Evolutionary conservation across 1,140 invertebrate genomes (phyloP), one percentile per base, ranked within the genome.

Genomic region (Heterodera schachtii): DNA sequence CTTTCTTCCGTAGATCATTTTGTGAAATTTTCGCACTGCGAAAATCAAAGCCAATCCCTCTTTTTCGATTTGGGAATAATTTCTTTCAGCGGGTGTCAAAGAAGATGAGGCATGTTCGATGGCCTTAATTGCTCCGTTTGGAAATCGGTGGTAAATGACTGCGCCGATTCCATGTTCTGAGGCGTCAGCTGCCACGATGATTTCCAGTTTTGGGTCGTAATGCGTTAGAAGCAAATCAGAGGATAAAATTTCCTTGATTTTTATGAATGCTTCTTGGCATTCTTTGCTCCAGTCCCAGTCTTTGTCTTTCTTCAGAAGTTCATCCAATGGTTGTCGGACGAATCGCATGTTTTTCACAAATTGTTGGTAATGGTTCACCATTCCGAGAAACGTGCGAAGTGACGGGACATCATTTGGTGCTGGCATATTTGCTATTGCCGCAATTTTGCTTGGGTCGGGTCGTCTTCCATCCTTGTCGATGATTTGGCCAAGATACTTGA

Each of bases 141-240:
- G 79, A 69, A 84, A 85, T 2, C 77, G 74, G 75, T 92, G 91
- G 31, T 85, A 83, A 8, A 92, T 47, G 2, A 92, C 91, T 3
- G 90, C 91, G 21, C 91, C 91, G 4, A 93, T 83, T n/a, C 91
- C 92, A 84, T 90, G 90, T 0, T 87, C 80, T 67, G 89, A 91
- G 21, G 91, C 91, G 88, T 93, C 92, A 43, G 90, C 90, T 13
- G 91, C 87, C 47, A 93, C 64, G 13, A 90, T 82, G 6, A 92
- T 75, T 44, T 87, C 49, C 81, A 73, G 85, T 82, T 86, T 78
- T 41, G 88, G 86, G 70, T 92, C 89, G 82, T 90, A 92, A 78
- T 90, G 87, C 2, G 86, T 86, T n/a, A 91, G 81, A 9, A 90
- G 80, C 71, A 76, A 44, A n/a, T 82, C 64, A 19, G 84, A 83